A percentile compares a stretch with the other conserved stretches of the same genome.
These are phyloP conservation scores for Pogonomyrmex barbatus DNA, from an alignment of 1,140 invertebrate genomes.

Conservation along the genomic window DNA sequence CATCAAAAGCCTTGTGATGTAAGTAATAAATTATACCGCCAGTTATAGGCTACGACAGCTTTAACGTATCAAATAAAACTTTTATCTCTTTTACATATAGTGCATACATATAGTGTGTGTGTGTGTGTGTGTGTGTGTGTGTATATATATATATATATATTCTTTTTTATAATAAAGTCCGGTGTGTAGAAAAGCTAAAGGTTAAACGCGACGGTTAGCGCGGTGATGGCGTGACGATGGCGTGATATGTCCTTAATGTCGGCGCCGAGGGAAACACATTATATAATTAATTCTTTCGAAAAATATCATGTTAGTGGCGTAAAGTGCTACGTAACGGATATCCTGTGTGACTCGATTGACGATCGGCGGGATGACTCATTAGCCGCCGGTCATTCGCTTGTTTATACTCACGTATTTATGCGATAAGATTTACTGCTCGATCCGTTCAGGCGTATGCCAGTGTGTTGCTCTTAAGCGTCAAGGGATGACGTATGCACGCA, in stretches of 20 bases:
- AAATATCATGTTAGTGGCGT: not conserved
- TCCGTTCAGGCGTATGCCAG: not conserved
- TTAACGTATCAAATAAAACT: not conserved
- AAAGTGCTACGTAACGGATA: not conserved
- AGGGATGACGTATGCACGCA: slow-evolving; percentile 3
- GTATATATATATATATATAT: no score
- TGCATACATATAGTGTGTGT: no score
- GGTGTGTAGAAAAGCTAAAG: not conserved
- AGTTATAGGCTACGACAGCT: not conserved
- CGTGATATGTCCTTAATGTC: slow-evolving; percentile 16
- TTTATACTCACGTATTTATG: slow-evolving; percentile 59
- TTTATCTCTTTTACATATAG: not conserved
- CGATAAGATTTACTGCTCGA: slow-evolving; percentile 41
- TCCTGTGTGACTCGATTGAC: not conserved
- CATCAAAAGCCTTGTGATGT: not conserved
- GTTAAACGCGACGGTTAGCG: not conserved
- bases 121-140: no score
- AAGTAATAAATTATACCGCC: not conserved
- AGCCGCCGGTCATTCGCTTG: slow-evolving; percentile 2
- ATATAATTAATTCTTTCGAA: slow-evolving; percentile 40
- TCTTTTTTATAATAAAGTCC: no score
- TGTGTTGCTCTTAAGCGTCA: slow-evolving; percentile 6
- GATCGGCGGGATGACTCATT: not conserved
- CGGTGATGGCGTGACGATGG: not conserved
- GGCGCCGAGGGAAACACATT: slow-evolving; percentile 27